Conservation (phyloP, 1,140 invertebrate species). For the Notospermus geniculatus region DNA sequence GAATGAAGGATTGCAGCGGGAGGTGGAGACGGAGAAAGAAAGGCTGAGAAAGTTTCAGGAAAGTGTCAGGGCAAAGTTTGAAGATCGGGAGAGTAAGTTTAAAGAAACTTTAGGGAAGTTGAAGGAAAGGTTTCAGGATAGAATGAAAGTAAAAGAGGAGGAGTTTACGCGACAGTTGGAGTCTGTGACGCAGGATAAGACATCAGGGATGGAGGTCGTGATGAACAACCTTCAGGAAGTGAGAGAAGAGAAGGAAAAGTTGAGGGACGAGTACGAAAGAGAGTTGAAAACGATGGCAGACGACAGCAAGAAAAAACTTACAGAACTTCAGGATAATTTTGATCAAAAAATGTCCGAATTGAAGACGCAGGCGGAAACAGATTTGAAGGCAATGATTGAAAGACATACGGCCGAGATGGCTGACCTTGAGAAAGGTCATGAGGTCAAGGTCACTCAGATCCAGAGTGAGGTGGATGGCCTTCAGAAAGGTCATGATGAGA, state of each 20-base stretch:
- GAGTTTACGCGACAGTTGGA: constrained; percentile 30
- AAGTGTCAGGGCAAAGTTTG: constrained; percentile 27
- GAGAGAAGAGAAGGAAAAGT: constrained; percentile 2
- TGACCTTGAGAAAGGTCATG: too few species aligned
- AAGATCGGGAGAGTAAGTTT: constrained; percentile 29
- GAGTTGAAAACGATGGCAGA: background rate
- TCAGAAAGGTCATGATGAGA: too few species aligned
- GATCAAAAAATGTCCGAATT: too few species aligned
- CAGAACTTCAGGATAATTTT: too few species aligned
- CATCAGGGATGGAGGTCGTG: constrained; percentile 21
- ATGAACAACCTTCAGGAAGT: constrained; percentile 20
- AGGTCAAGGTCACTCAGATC: background rate
- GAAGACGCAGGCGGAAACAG: background rate
- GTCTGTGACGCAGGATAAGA: constrained; percentile 23
- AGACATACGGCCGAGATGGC: background rate
- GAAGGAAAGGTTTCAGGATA: constrained; percentile 27
- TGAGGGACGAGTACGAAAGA: background rate
- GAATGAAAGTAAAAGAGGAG: constrained; percentile 30
- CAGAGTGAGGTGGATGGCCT: background rate
- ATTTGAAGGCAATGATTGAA: background rate
- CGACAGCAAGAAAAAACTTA: too few species aligned
- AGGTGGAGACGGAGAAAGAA: constrained; percentile 22
- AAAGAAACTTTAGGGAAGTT: constrained; percentile 32
- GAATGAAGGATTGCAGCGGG: constrained; percentile 12
- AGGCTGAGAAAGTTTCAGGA: constrained; percentile 23